Base-by-base conservation (phyloP, 2,888 invertebrate species). In the Oligia latruncula region DNA sequence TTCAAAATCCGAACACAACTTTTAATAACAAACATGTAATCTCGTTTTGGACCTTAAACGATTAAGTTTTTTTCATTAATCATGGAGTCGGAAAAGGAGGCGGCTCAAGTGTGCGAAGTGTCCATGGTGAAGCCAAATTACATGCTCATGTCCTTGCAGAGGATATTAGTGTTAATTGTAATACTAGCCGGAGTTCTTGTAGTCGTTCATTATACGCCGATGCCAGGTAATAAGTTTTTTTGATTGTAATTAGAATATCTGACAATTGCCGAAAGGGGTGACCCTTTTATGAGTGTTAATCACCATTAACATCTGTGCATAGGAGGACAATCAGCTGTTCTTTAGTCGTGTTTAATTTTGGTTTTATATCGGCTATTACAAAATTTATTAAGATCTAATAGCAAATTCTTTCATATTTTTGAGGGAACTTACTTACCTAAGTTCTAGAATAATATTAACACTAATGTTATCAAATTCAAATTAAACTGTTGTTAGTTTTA, bases 201-300 rank as follows among this genome's bases (percentile, higher is more conserved):
- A 74, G 97, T 98, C 84, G 97, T 98, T 86, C 97, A 98, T 93
- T 97, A 98, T 83, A 98, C 98, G 71, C 98, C 98, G 43, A 96
- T 98, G 95, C 98, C 98, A 96, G 98, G 98, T 98, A 95, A 74
- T 65, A 65, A 68, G 17, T 66, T 4, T 73, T 66, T 58, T 29
- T 49, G 11, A 72, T 46, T 35, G n/a, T 60, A 62, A 23, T 43
- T 58, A n/a, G 35, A 35, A 29, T 75, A 23, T 23, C 23, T 58
- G 58, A n/a, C 20, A 55, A 55, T 20, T 55, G 20, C 20, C 11
- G 11, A 58, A 58, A 58, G 23, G 11, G 4, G 4, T 15, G 46
- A 43, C 5, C 35, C 29, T 17, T 46, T 3, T 23, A 52, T 35
- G n/a, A 55, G 13, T 58, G n/a, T 13, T 11, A 46, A 60, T 29